Evolutionary conservation across 2,113 vertebrate genomes (phyloP).

Genomic region (Rhodinocichla rosea): DNA sequence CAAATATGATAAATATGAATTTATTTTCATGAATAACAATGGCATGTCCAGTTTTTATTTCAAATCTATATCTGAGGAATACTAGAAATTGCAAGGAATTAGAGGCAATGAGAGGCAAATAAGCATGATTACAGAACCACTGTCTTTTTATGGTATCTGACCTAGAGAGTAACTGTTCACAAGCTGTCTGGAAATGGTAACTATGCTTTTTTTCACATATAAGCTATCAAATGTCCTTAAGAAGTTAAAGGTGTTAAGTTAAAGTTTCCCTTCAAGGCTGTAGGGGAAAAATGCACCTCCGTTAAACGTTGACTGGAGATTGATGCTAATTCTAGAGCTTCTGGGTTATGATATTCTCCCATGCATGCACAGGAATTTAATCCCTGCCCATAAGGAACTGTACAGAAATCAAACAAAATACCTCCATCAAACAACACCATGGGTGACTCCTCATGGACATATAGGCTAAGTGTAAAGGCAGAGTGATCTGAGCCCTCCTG

Average conservation of each 20-base stretch:
- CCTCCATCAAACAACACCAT: not conserved
- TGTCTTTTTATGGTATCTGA: not conserved
- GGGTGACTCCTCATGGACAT: not conserved
- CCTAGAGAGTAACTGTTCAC: not conserved
- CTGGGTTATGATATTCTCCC: not conserved
- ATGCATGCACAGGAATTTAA: not conserved
- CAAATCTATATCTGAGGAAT: not conserved
- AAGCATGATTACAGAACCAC: not conserved
- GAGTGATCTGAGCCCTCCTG: not conserved
- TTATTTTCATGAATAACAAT: not conserved
- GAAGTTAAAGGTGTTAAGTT: not conserved
- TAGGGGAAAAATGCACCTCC: not conserved
- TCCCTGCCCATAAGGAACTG: not conserved
- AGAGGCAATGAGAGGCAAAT: not conserved
- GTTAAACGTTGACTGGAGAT: not conserved
- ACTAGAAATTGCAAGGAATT: not conserved
- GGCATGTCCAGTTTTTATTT: not conserved
- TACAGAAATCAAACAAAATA: not conserved
- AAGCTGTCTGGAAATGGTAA: not conserved
- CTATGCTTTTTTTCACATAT: not conserved
- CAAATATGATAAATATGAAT: not conserved
- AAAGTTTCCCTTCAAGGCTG: not conserved
- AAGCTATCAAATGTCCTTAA: not conserved
- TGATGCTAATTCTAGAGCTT: not conserved
- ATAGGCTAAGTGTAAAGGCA: accelerated